Evolutionary conservation across 2,797 vertebrate species (phyloP).

Genomic region (Vespertilio murinus): DNA sequence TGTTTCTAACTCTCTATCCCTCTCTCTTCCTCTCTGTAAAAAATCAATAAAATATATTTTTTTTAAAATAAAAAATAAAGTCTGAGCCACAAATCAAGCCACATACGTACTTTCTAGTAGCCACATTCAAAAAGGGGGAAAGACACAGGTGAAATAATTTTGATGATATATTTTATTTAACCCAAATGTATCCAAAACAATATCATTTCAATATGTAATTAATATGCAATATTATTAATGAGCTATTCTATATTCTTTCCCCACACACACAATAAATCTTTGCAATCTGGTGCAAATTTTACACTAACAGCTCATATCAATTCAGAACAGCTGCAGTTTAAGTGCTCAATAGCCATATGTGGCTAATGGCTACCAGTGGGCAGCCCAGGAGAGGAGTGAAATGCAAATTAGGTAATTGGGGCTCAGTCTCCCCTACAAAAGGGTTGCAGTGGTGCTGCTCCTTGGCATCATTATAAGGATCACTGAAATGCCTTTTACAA

Average conservation of each 20-base stretch:
- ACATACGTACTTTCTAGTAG: background rate
- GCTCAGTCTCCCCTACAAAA: background rate
- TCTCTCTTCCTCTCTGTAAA: too few relatives aligned
- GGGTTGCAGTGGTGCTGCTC: too few relatives aligned
- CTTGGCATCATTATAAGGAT: background rate
- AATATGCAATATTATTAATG: background rate
- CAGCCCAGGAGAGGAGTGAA: background rate
- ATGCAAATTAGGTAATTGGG: background rate
- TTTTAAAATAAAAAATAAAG: conserved; percentile 7
- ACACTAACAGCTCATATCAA: background rate
- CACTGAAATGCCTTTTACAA: background rate
- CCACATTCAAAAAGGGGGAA: background rate
- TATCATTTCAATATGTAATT: background rate
- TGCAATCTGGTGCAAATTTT: background rate
- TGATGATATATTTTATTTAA: background rate
- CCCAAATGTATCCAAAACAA: background rate
- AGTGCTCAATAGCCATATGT: background rate
- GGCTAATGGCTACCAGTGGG: background rate
- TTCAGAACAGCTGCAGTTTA: background rate
- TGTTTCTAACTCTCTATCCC: too few relatives aligned
- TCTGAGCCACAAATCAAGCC: background rate
- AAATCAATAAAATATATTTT: too few relatives aligned
- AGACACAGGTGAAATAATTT: background rate
- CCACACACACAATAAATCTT: background rate
- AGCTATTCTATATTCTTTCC: background rate